Conservation (phyloP, 1,140 invertebrate genomes). For the Pectinophora gossypiella region DNA sequence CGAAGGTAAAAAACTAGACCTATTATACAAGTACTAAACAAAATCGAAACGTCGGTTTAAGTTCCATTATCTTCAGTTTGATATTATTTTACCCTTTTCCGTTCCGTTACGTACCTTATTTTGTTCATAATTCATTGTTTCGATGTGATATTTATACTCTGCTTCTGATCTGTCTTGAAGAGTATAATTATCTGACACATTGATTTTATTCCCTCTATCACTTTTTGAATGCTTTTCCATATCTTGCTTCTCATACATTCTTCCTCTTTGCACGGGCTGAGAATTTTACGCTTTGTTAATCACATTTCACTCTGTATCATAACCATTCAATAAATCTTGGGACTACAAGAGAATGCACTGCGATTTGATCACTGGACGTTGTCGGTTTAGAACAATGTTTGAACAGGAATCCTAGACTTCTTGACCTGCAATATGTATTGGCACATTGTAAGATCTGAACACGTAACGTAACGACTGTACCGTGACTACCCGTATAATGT, state of each 20-base stretch:
- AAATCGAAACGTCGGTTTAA: conserved; percentile 59
- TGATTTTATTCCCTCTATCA: conserved; percentile 53
- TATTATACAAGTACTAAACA: conserved; percentile 60
- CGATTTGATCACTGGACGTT: conserved; percentile 44
- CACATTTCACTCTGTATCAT: conserved; percentile 69
- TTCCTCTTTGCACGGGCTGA: conserved; percentile 72
- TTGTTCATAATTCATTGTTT: conserved; percentile 37
- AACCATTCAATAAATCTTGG: conserved; percentile 43
- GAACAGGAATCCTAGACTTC: conserved; percentile 19
- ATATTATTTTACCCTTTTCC: conserved; percentile 29
- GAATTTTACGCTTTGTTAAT: conserved; percentile 63
- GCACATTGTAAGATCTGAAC: conserved; percentile 39
- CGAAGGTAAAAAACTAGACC: conserved; percentile 83
- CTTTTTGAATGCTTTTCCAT: conserved; percentile 72
- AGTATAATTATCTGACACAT: conserved; percentile 55
- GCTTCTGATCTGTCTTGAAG: conserved; percentile 15
- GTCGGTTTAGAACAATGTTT: conserved; percentile 37
- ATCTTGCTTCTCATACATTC: conserved; percentile 67
- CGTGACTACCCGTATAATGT: conserved; percentile 29
- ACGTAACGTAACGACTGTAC: no score
- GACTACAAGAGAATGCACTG: conserved; percentile 51
- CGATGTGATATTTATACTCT: conserved; percentile 48
- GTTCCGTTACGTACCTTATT: conserved; percentile 20
- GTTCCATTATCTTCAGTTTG: conserved; percentile 44
- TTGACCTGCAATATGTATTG: conserved; percentile 23